Conservation (phyloP, 2,113 vertebrate genomes). For the Perca schrenkii region DNA sequence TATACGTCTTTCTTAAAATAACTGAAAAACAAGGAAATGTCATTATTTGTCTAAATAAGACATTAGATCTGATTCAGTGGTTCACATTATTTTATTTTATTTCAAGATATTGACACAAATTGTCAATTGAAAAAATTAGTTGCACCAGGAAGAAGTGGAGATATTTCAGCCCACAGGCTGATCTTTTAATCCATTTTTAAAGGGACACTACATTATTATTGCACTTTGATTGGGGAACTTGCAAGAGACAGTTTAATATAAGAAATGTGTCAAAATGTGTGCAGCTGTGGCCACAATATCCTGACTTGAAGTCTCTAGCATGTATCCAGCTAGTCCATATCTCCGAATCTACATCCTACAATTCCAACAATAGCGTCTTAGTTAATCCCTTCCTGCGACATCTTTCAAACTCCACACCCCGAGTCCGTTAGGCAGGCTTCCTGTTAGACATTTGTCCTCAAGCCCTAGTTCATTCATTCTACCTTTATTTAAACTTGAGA, state of each 20-base stretch:
- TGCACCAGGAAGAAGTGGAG: neutral
- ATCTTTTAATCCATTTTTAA: neutral
- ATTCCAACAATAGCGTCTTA: neutral
- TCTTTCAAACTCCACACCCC: neutral
- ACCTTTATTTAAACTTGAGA: too few relatives aligned
- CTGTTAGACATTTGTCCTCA: too few relatives aligned
- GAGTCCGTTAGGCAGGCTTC: too few relatives aligned
- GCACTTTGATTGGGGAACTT: neutral
- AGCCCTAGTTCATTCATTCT: too few relatives aligned
- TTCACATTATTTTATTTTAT: neutral
- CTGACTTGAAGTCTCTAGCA: neutral
- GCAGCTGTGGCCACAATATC: neutral
- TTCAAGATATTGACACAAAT: neutral
- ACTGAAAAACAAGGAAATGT: too few relatives aligned
- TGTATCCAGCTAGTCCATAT: neutral
- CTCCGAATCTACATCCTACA: neutral
- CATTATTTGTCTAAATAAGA: neutral
- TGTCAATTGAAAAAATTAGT: neutral
- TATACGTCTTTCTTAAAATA: neutral
- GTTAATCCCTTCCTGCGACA: neutral
- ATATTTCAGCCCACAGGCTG: neutral
- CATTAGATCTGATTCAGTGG: neutral
- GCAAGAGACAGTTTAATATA: neutral
- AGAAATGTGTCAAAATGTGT: neutral
- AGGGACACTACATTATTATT: neutral